Conservation (phyloP, 2,113 vertebrate genomes). For the Sialia sialis region DNA sequence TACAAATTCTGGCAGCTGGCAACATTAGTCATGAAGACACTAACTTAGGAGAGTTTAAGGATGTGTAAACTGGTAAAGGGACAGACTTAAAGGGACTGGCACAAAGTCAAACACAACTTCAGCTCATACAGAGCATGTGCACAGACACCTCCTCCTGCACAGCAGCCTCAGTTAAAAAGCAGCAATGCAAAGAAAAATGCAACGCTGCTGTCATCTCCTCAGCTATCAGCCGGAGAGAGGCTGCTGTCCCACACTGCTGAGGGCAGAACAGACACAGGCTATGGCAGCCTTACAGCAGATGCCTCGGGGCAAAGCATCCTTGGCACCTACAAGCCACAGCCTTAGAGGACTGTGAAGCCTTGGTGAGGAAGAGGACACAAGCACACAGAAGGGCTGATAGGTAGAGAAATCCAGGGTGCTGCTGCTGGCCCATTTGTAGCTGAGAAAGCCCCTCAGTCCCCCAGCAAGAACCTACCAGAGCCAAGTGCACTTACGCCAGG, state of each 20-base stretch:
- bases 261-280: not conserved
- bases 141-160: not conserved
- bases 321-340: not conserved
- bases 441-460: not conserved
- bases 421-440: not conserved
- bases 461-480: not conserved
- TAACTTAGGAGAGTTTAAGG: not conserved
- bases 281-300: not conserved
- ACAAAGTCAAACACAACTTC: not conserved
- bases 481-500: fast-evolving
- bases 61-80: not conserved
- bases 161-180: not conserved
- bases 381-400: fast-evolving
- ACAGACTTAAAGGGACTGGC: not conserved
- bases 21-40: not conserved
- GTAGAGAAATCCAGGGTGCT: not conserved
- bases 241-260: not conserved
- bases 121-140: not conserved
- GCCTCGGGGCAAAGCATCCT: not conserved
- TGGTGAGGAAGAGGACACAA: not conserved
- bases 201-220: not conserved
- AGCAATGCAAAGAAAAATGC: not conserved
- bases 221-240: not conserved
- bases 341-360: not conserved
- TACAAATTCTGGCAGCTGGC: not conserved